phyloP scores from a whole-genome alignment of 2,113 vertebrate genomes.

The Ia io region DNA sequence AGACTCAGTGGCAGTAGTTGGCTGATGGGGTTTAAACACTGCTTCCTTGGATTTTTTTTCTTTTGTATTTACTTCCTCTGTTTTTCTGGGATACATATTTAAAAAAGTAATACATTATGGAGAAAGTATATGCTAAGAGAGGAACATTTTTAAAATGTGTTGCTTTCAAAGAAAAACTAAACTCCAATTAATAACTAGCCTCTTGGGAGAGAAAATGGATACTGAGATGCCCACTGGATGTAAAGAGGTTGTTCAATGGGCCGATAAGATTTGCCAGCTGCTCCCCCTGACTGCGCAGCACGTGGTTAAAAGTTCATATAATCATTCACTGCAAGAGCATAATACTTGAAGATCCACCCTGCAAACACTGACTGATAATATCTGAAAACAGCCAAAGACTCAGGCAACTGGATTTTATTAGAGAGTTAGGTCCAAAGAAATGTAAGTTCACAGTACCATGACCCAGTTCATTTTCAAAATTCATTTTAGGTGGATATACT shows the following conservation, averaged over 20 bases:
- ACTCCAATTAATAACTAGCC: neutral
- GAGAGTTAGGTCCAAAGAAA: constrained; percentile 38
- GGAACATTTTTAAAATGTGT: neutral
- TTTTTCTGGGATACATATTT: constrained; percentile 37
- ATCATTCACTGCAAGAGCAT: neutral
- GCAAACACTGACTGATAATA: neutral
- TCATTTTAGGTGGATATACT: neutral
- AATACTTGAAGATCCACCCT: neutral
- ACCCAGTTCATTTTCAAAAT: constrained; percentile 28
- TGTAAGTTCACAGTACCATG: neutral
- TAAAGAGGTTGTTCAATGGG: neutral
- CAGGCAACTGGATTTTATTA: neutral
- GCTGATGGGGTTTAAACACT: neutral
- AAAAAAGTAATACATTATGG: neutral
- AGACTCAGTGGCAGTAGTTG: neutral
- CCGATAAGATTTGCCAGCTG: neutral
- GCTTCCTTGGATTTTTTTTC: neutral
- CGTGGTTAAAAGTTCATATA: neutral
- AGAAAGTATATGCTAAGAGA: constrained; percentile 27
- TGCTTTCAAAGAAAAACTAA: neutral
- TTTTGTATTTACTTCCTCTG: neutral
- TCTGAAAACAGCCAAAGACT: neutral
- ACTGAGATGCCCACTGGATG: neutral
- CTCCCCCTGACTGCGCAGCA: neutral
- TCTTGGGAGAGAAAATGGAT: constrained; percentile 3